These are phyloP conservation scores for Orthosia incerta DNA, from an alignment of 2,888 invertebrate genomes.

Conservation along the genomic window DNA sequence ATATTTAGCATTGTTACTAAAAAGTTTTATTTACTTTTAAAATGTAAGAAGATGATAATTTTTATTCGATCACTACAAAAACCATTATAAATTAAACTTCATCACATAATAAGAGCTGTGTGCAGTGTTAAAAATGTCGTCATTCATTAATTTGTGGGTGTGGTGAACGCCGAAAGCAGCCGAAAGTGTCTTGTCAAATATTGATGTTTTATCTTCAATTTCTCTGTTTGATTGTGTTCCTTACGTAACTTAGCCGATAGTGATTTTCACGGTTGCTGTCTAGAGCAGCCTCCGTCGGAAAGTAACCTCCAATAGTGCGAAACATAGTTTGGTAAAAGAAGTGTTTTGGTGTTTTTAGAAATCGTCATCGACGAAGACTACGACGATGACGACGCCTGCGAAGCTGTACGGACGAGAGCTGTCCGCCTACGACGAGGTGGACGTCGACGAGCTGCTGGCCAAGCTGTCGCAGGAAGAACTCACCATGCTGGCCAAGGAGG, in stretches of 20 bases:
- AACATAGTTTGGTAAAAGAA: slow-evolving; percentile 65
- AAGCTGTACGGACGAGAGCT: slow-evolving; percentile 97
- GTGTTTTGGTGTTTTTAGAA: slow-evolving; percentile 92
- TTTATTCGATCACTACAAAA: slow-evolving; percentile 9
- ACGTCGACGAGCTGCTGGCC: slow-evolving; percentile 98
- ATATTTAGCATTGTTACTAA: slow-evolving; percentile 52
- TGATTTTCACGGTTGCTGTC: slow-evolving; percentile 30
- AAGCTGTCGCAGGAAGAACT: slow-evolving; percentile 99
- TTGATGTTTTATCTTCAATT: slow-evolving; percentile 79
- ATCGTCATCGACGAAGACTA: slow-evolving; percentile 96
- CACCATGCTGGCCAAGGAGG: slow-evolving; percentile 99
- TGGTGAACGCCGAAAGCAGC: slow-evolving; percentile 82
- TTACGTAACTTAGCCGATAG: slow-evolving; percentile 67
- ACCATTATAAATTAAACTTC: slow-evolving; percentile 11
- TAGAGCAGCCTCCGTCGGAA: slow-evolving; percentile 34
- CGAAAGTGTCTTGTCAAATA: slow-evolving; percentile 77
- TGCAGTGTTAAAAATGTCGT: slow-evolving; percentile 56
- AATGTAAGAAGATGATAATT: slow-evolving; percentile 70
- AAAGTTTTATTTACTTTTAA: slow-evolving; percentile 61
- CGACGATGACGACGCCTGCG: slow-evolving; percentile 97
- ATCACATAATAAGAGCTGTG: slow-evolving; percentile 8
- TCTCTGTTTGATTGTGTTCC: slow-evolving; percentile 60
- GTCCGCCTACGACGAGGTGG: slow-evolving; percentile 97
- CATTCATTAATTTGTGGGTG: slow-evolving; percentile 82
- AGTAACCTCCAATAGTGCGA: slow-evolving; percentile 63